Evolutionary conservation across 2,797 vertebrate genomes (phyloP), one percentile per base, ranked within the genome.

Genomic region (Typhlichthys subterraneus): DNA sequence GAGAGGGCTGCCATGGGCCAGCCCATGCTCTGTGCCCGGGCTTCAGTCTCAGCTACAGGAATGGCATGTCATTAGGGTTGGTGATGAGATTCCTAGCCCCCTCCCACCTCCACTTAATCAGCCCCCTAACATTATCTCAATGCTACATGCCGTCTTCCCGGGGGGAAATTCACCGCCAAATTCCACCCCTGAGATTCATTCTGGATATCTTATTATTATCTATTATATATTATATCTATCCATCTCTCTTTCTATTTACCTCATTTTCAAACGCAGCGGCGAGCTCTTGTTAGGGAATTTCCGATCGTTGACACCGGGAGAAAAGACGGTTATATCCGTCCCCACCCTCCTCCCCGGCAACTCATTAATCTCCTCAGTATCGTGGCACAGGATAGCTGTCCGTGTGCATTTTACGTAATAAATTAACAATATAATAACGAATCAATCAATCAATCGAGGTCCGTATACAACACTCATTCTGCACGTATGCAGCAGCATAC

Each of bases 21-120:
- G 85, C 87, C 84, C 80, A 70, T 79, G 87, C 87, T 85, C 80
- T 81, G 80, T 84, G 88, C 85, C 72, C 3, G 63, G 73, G 75
- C 83, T 86, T 77, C 46, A 76, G 82, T 81, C 78, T 77, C 85
- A 45, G 81, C 82, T 80, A 69, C 81, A 87, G 85, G 86, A 85
- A 89, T 87, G 82, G 83, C 81, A 89, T 72, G 85, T 92, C 89
- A 92, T 93, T 91, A 92, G 86, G 49, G 47, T 46, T 69, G 80
- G 76, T 87, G 89, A 91, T 88, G 85, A 88, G 87, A 88, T 88
- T 89, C 87, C 83, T 89, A 85, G 86, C 86, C 85, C 86, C 84
- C 79, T 81, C 86, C 85, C 72, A 79, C 83, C 85, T 76, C 76
- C 73, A 81, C 81, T 85, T 90, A 89, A 91, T 88, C 88, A 90